Evolutionary conservation across 1,140 invertebrate species (phyloP).

Genomic region (Aphelenchoides fujianensis): DNA sequence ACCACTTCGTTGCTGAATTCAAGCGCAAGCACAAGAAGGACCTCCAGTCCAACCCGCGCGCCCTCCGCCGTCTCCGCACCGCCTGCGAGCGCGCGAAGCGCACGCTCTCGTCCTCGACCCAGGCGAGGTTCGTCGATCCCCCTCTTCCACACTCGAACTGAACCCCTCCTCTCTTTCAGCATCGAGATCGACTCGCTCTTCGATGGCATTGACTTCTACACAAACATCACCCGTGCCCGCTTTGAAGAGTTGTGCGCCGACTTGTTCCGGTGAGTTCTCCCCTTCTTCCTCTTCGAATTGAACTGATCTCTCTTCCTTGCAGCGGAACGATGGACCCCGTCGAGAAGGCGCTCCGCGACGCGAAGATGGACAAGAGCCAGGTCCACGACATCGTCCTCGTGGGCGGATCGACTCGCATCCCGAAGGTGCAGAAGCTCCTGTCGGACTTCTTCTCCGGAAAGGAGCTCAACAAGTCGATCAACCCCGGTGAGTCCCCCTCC

Average conservation of each 20-base stretch:
- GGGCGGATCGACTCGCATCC: constrained; percentile 93
- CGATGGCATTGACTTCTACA: constrained; percentile 94
- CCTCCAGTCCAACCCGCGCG: constrained; percentile 79
- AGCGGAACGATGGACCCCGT: constrained; percentile 90
- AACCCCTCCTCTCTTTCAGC: constrained; percentile 63
- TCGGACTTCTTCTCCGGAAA: constrained; percentile 80
- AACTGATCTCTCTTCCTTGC: too few species aligned
- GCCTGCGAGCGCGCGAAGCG: constrained; percentile 92
- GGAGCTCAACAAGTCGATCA: constrained; percentile 83
- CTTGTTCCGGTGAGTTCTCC: constrained; percentile 76
- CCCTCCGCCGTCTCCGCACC: constrained; percentile 81
- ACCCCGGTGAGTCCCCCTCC: constrained; percentile 63
- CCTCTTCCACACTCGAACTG: background rate
- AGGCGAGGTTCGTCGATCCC: constrained; percentile 70
- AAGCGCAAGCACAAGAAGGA: constrained; percentile 95
- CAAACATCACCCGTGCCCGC: constrained; percentile 83
- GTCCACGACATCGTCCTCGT: constrained; percentile 94
- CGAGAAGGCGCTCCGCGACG: constrained; percentile 81
- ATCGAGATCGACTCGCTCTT: constrained; percentile 92
- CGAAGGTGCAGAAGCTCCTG: constrained; percentile 84
- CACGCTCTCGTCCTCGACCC: constrained; percentile 84
- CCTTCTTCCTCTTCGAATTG: too few species aligned
- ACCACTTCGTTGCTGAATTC: constrained; percentile 92
- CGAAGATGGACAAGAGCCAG: constrained; percentile 81
- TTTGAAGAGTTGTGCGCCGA: constrained; percentile 90